Evolutionary conservation across 2,888 invertebrate species (phyloP).

Genomic region (Seira sanloemensis): DNA sequence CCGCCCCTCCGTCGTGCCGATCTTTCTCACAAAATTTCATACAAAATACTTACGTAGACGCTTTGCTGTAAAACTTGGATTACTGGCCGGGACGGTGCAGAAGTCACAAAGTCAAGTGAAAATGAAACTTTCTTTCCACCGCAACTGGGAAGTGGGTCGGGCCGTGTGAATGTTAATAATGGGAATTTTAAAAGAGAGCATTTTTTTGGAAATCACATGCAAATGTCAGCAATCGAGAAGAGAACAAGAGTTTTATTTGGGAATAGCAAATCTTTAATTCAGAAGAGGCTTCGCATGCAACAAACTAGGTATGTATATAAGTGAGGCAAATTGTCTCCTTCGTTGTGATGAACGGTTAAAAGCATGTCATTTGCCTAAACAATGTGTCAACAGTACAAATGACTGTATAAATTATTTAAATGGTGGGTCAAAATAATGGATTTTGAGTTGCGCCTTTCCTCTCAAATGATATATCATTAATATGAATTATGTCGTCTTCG

Average conservation of each 20-base stretch:
- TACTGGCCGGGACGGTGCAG: background rate
- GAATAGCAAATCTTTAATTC: too few relatives aligned
- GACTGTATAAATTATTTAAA: background rate
- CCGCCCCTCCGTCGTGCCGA: conserved; percentile 25
- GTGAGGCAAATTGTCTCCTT: background rate
- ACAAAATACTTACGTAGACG: conserved; percentile 12
- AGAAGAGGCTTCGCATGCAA: too few relatives aligned
- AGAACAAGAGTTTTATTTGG: too few relatives aligned
- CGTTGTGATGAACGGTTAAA: background rate
- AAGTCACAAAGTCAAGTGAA: too few relatives aligned
- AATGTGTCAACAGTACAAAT: conserved; percentile 1
- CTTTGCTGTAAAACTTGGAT: background rate
- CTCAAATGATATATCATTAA: conserved; percentile 3
- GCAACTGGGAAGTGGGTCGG: too few relatives aligned
- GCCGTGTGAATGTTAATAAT: too few relatives aligned
- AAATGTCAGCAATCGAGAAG: too few relatives aligned
- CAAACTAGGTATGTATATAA: background rate
- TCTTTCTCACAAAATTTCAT: background rate
- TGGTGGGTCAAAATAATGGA: conserved; percentile 10
- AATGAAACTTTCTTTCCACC: too few relatives aligned
- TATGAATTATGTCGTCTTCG: conserved; percentile 5
- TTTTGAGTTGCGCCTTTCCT: background rate
- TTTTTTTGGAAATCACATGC: too few relatives aligned
- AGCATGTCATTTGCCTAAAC: conserved; percentile 1
- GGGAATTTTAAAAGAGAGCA: too few relatives aligned